phyloP scores from a whole-genome alignment of 2,113 vertebrate genomes.

The Gracilinanus agilis region DNA sequence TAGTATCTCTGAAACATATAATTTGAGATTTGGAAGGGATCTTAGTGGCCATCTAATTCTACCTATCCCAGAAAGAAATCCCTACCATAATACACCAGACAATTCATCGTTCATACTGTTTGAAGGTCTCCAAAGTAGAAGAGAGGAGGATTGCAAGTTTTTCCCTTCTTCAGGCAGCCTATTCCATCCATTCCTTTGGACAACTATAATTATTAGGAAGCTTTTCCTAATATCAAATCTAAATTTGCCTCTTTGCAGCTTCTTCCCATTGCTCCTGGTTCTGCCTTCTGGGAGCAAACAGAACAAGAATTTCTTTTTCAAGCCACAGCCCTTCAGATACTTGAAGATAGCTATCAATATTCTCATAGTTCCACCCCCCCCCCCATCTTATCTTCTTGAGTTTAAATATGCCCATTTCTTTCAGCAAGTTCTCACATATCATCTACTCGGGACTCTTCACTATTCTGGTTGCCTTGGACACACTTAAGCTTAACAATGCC shows the following conservation, averaged over 20 bases:
- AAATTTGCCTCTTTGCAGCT: neutral
- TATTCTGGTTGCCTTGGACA: neutral
- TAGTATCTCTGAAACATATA: neutral
- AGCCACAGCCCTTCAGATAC: neutral
- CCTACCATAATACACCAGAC: neutral
- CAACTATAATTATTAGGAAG: neutral
- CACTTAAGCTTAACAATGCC: neutral
- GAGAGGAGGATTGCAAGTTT: neutral
- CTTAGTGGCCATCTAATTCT: neutral
- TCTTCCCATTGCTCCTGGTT: neutral
- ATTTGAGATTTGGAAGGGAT: neutral
- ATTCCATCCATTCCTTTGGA: neutral
- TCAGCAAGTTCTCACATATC: neutral
- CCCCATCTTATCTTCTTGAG: neutral
- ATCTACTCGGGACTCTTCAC: neutral
- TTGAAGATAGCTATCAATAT: neutral
- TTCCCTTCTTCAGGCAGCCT: neutral
- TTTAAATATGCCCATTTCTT: neutral
- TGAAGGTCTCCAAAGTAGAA: neutral
- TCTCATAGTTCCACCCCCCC: too few relatives aligned
- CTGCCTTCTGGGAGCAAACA: neutral
- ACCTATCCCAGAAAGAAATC: neutral
- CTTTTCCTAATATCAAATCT: neutral
- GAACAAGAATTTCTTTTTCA: neutral
- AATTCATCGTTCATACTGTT: neutral